Base-by-base conservation (phyloP, 2,888 invertebrate genomes). In the Scelioninae gen. 1 region DNA sequence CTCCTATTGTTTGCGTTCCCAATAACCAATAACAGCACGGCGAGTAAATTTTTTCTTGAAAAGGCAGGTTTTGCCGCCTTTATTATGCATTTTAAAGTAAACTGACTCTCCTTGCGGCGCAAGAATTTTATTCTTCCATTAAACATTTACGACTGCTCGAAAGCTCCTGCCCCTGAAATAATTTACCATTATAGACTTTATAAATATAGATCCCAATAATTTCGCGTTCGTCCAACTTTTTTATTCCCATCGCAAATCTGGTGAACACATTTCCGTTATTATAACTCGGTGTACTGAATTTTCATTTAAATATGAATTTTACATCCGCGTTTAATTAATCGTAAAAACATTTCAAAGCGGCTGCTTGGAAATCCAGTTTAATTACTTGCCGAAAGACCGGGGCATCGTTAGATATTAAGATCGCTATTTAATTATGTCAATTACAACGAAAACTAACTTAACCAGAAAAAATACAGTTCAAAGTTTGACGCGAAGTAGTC, bases 41-140 rank as follows among this genome's bases (percentile, higher is more conserved):
- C 13, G 38, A 53, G 32, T 43, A 49, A 31, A 58, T 69, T 47
- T 58, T 49, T 58, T n/a, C 23, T 29, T 23, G 47, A 56, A 60
- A 58, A 49, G 49, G 38, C 49, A 15, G 58, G 13, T 49, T 6
- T 47, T 34, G 6, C 16, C n/a, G 51, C 7, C 51, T 38, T 71
- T 71, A 72, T 72, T 72, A 43, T 60, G 32, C 51, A 53, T 72
- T 72, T 72, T 23, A 62, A 43, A 53, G 53, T n/a, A 53, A 72
- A 62, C 72, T 32, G 51, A 53, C 31, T 53, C 51, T 47, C 13
- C 47, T 62, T 51, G 62, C 56, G 34, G 47, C 15, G 47, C 13
- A 65, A 51, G 47, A 45, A 62, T 71, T 71, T 71, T 60, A 71
- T 71, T 71, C 71, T 72, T 72, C 72, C 43, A 72, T 60, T 62